A percentile compares a stretch with the other conserved stretches of the same genome.
Evolutionary conservation across 1,140 invertebrate species (phyloP).

Genomic region (Hylyphantes graminicola): DNA sequence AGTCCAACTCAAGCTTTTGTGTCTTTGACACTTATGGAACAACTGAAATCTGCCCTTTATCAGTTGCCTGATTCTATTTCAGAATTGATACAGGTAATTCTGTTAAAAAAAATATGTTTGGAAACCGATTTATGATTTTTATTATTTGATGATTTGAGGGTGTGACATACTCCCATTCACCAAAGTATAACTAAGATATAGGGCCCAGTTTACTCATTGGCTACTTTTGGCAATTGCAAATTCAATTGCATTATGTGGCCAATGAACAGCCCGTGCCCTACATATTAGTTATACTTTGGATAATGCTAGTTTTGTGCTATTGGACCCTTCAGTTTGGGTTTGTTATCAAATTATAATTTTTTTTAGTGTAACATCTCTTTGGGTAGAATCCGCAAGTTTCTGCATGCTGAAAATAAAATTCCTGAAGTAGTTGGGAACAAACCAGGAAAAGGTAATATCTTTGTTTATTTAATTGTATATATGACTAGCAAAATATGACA

Average conservation of each 20-base stretch:
- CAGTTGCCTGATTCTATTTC: constrained; percentile 46
- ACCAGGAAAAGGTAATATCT: neutral
- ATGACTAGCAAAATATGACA: no score
- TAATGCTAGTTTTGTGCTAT: no score
- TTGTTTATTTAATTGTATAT: neutral
- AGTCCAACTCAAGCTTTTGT: constrained; percentile 57
- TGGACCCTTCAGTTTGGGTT: no score
- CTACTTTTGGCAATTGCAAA: no score
- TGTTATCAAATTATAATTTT: neutral
- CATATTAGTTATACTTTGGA: no score
- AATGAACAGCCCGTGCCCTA: no score
- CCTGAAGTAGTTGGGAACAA: neutral
- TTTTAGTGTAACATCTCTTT: neutral
- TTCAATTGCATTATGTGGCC: no score
- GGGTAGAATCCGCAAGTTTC: constrained; percentile 2
- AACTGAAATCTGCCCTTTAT: constrained; percentile 56
- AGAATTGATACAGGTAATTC: constrained; percentile 9
- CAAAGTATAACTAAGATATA: no score
- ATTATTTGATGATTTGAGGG: neutral
- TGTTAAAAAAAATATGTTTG: neutral
- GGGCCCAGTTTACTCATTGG: no score
- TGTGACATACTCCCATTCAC: no score
- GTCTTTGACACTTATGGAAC: constrained; percentile 58
- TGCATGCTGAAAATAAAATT: neutral
- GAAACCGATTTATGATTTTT: neutral